phyloP scores from a whole-genome alignment of 2,797 vertebrate species.

The Fistularia tabacaria region DNA sequence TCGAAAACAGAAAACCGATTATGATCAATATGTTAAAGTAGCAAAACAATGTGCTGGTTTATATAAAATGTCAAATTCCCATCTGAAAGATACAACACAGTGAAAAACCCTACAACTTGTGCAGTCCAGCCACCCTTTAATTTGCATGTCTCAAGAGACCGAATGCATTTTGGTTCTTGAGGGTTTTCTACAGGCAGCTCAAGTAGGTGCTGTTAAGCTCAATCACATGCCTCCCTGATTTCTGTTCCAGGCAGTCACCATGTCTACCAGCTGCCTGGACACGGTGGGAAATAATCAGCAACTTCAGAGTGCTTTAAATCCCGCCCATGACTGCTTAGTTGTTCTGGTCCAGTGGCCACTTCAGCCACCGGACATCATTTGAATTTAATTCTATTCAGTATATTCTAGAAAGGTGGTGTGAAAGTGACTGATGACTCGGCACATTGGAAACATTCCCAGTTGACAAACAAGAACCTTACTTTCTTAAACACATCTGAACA shows the following conservation, averaged over 20 bases:
- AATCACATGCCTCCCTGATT: slow-evolving; percentile 67
- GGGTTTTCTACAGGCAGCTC: neutral
- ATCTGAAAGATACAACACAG: neutral
- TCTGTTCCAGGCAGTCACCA: slow-evolving; percentile 51
- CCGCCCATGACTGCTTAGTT: slow-evolving; percentile 9
- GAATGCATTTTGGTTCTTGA: slow-evolving; percentile 40
- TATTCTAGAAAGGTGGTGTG: slow-evolving; percentile 11
- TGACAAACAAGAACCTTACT: slow-evolving; percentile 5
- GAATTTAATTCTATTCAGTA: slow-evolving; percentile 14
- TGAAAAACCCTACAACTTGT: slow-evolving; percentile 5
- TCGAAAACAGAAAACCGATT: no score
- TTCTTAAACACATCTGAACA: slow-evolving; percentile 21
- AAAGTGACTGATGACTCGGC: slow-evolving; percentile 10
- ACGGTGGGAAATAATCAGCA: slow-evolving; percentile 51
- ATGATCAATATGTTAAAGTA: no score
- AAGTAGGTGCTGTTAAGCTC: slow-evolving; percentile 62
- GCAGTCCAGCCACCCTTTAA: slow-evolving; percentile 19
- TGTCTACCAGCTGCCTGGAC: slow-evolving; percentile 52
- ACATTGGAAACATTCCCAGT: neutral
- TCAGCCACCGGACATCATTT: slow-evolving; percentile 26
- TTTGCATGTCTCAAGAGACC: slow-evolving; percentile 35
- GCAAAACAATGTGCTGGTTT: no score
- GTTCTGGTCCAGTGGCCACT: slow-evolving; percentile 22
- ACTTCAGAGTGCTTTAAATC: slow-evolving; percentile 35
- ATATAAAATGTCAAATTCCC: no score